A percentile compares a stretch with the other conserved stretches of the same genome.
Evolutionary conservation across 2,888 invertebrate genomes (phyloP).

Genomic region (Dorcus hopei): DNA sequence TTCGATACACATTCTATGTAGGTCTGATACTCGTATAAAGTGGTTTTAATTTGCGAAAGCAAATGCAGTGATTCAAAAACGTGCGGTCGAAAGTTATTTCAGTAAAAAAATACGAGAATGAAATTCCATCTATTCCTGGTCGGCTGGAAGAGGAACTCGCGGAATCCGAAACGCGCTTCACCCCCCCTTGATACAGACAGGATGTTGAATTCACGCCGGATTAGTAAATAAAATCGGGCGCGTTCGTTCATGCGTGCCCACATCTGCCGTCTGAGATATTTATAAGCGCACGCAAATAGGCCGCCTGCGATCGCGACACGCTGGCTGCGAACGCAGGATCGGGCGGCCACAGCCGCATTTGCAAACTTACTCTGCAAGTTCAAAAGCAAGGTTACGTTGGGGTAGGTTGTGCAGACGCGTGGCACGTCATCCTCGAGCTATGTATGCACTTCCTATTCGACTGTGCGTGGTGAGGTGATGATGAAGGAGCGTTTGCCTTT

Average conservation of each 20-base stretch:
- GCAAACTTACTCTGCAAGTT: constrained; percentile 11
- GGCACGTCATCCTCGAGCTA: background rate
- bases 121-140: too few relatives aligned
- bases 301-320: constrained; percentile 9
- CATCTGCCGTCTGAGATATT: constrained; percentile 23
- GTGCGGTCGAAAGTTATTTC: too few relatives aligned
- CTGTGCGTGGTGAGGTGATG: too few relatives aligned
- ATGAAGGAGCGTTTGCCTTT: too few relatives aligned
- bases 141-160: background rate
- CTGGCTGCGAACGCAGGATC: constrained; percentile 5
- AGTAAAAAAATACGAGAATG: too few relatives aligned
- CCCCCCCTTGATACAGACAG: constrained; percentile 11
- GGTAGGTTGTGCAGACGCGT: constrained; percentile 16
- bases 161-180: constrained; percentile 2
- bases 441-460: too few relatives aligned
- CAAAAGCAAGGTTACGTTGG: constrained; percentile 21
- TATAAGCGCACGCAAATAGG: constrained; percentile 22
- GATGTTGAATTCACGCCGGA: constrained; percentile 18
- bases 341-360: background rate
- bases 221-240: constrained; percentile 15
- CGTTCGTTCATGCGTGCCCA: background rate
- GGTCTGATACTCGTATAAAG: too few relatives aligned
- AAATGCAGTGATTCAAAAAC: too few relatives aligned
- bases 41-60: too few relatives aligned
- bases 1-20: too few relatives aligned